Evolutionary conservation across 2,888 invertebrate genomes (phyloP), one percentile per base, ranked within the genome.

Genomic region (Sphaerophoria taeniata): DNA sequence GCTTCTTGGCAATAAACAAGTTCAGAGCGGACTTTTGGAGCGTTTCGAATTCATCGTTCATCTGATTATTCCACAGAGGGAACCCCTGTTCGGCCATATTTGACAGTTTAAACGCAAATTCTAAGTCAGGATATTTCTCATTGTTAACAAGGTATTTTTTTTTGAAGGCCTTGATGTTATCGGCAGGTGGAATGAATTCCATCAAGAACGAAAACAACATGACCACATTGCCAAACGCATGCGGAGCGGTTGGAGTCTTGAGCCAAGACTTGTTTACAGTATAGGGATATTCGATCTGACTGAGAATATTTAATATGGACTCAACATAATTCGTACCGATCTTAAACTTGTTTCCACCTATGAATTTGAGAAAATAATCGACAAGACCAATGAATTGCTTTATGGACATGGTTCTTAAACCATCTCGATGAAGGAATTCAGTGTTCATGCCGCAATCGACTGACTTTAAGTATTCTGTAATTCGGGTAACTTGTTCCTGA

Each of bases 191-290:
- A 1, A 89, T 89, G 85, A 92, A 90, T 36, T 91, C 90, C 87
- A 89, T 89, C 3, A 92, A 88, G 81, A 90, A 92, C 14, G 90
- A 90, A 0, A 92, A 87, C 31, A 92, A 70, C 12, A 90, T 87
- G 9, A 92, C 89, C 0, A 91, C 89, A 88, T 91, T 90, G 4
- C 90, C 90, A 67, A 91, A 90, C 0, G 92, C 90, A 70, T 91
- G 91, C 24, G 90, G 90, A 0, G 92, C 90, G 56, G 89, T 91
- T 0, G 92, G 92, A 4, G 92, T 92, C 87, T 91, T 90, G 6
- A 92, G 79, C 89, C 91, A 92, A 0, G 92, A 92, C 74, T 92
- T 92, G 61, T 90, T 91, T 24, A 92, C 84, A 4, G 89, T 89
- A 83, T 90, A 88, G 0, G 92, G 92, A 88, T 91, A 92, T 3